A percentile compares a stretch with the other conserved stretches of the same genome.
Evolutionary conservation across 1,140 invertebrate species (phyloP).

Genomic region (Danaus plexippus): DNA sequence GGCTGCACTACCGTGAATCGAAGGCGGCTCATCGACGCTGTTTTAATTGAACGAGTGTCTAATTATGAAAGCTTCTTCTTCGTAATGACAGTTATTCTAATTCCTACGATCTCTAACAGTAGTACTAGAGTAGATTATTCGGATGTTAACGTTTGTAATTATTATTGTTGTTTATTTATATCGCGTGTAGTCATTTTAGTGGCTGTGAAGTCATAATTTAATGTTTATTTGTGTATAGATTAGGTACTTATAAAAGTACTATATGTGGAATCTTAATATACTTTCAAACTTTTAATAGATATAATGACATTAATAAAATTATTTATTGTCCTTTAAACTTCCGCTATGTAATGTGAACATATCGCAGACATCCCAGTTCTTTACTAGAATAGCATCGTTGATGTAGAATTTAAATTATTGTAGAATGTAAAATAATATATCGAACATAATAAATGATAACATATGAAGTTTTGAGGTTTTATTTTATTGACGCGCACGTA

Average conservation of each 20-base stretch:
- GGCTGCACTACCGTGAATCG: conserved; percentile 16
- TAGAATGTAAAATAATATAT: too few species aligned
- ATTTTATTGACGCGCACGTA: too few species aligned
- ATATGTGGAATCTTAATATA: neutral
- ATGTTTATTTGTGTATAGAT: neutral
- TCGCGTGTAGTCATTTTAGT: neutral
- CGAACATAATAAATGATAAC: too few species aligned
- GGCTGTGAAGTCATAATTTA: conserved; percentile 4
- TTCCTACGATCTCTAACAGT: too few species aligned
- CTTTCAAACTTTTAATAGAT: conserved; percentile 3
- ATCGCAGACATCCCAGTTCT: too few species aligned
- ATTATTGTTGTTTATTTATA: conserved; percentile 7
- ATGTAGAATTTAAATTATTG: too few species aligned
- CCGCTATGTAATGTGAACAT: too few species aligned
- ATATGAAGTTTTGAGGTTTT: too few species aligned
- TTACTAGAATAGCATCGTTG: too few species aligned
- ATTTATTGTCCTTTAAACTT: conserved; percentile 1
- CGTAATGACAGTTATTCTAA: conserved; percentile 25
- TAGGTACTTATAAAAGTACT: too few species aligned
- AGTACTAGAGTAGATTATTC: neutral
- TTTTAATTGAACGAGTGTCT: conserved; percentile 15
- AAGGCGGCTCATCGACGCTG: conserved; percentile 17
- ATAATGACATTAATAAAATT: conserved; percentile 5
- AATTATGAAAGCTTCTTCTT: conserved; percentile 17
- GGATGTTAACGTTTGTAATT: neutral